Conservation (phyloP, 2,113 vertebrate species). For the Pontoporia blainvillei region DNA sequence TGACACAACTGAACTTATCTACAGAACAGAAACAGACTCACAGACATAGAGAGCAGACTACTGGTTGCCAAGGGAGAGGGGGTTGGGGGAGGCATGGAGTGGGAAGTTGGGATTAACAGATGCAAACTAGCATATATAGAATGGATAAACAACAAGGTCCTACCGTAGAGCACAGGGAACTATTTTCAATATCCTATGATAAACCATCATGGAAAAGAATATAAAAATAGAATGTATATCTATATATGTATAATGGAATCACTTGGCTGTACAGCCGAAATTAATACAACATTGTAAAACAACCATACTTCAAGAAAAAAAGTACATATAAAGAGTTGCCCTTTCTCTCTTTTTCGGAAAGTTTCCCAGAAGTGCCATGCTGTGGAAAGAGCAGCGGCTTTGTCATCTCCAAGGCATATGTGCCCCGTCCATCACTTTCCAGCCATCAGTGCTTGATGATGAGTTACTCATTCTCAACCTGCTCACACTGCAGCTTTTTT, state of each 20-base stretch:
- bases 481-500: background rate
- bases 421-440: rapidly evolving
- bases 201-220: background rate
- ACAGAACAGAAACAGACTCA: background rate
- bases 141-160: background rate
- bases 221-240: too few relatives aligned
- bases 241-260: background rate
- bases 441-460: rapidly evolving
- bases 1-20: background rate
- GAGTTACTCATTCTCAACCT: too few relatives aligned
- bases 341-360: background rate
- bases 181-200: background rate
- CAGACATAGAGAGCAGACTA: background rate
- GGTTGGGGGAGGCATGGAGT: background rate
- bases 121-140: background rate
- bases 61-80: background rate
- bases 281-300: background rate
- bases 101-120: background rate
- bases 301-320: background rate
- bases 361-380: rapidly evolving
- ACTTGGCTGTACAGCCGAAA: background rate
- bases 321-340: background rate
- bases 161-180: background rate
- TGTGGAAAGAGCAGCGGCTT: rapidly evolving
- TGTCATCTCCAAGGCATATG: rapidly evolving